Base-by-base conservation (phyloP, 1,140 invertebrate species). In the Microplitis demolitor region DNA sequence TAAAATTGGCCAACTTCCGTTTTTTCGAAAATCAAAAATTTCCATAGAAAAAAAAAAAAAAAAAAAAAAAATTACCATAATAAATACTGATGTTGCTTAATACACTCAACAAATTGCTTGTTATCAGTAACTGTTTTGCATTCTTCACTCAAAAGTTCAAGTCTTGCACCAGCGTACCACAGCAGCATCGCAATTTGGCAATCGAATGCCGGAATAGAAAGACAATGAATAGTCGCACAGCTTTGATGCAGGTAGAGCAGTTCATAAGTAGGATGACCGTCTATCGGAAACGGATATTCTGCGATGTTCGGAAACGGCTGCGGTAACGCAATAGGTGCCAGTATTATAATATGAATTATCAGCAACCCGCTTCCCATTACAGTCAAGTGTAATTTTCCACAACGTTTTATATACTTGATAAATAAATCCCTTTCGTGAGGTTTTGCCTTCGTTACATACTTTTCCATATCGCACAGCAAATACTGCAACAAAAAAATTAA, bases 171-270 rank as follows among this genome's bases (percentile, higher is more conserved):
- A 3, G 72, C 58, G 51, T 76, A 84, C 76, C 80, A 83, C 31
- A 85, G 35, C 4, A 83, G 54, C 34, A 82, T 16, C 1, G 77
- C 78, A 0, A 79, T 16, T n/a, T 77, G 77, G 63, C 76, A 79
- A 35, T 85, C 81, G 8, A 81, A 67, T 0, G 77, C 75, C 58
- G 80, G 74, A 14, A 71, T 74, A 11, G 81, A 71, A 6, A 79
- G 69, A 8, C 58, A 75, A 63, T 84, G 82, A 14, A 83, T 67
- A 1, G 76, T 80, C 4, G 69, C 76, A 3, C 81, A 67, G 33
- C 77, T 74, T 54, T 85, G 83, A 73, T 83, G 82, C 1, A 83
- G 9, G 56, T 79, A 84, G 68, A 82, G 62, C 2, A 85, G 34
- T 53, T 75, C 60, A 24, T 73, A 80, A 0, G 77, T 4, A 3